Evolutionary conservation across 1,140 invertebrate species (phyloP).

Genomic region (Macrobrachium nipponense): DNA sequence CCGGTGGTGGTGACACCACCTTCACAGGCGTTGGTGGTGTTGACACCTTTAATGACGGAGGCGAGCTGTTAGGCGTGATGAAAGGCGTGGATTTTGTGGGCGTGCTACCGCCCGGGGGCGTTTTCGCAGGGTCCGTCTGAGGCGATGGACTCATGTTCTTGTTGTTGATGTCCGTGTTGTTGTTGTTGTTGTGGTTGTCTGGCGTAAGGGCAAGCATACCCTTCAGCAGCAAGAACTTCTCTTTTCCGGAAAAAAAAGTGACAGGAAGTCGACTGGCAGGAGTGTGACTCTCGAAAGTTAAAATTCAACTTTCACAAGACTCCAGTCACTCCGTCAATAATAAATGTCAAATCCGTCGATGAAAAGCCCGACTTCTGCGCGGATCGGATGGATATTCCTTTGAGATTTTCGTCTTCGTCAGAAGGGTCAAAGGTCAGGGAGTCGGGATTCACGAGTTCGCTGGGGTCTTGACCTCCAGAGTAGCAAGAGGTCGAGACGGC

Average conservation of each 20-base stretch:
- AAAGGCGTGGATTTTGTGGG: conserved; percentile 14
- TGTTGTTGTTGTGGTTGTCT: too few species aligned
- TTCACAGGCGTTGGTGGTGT: conserved; percentile 4
- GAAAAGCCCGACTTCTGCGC: too few species aligned
- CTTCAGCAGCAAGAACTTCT: not conserved
- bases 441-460: too few species aligned
- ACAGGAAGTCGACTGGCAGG: too few species aligned
- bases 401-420: conserved; percentile 1
- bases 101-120: conserved; percentile 22
- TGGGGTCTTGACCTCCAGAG: too few species aligned
- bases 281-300: too few species aligned
- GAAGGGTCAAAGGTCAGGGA: not conserved
- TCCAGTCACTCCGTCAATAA: too few species aligned
- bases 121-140: conserved; percentile 18
- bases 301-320: too few species aligned
- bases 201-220: conserved; percentile 33
- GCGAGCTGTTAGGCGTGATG: not conserved
- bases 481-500: too few species aligned
- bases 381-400: too few species aligned
- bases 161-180: not conserved
- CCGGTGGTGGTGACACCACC: not conserved
- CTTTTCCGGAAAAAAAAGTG: too few species aligned
- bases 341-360: too few species aligned
- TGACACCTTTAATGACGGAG: not conserved
- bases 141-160: conserved; percentile 35